A percentile compares a stretch with the other conserved stretches of the same genome.
These are phyloP conservation scores for Muscicapa striata DNA, from an alignment of 2,797 vertebrate genomes.

Conservation along the genomic window DNA sequence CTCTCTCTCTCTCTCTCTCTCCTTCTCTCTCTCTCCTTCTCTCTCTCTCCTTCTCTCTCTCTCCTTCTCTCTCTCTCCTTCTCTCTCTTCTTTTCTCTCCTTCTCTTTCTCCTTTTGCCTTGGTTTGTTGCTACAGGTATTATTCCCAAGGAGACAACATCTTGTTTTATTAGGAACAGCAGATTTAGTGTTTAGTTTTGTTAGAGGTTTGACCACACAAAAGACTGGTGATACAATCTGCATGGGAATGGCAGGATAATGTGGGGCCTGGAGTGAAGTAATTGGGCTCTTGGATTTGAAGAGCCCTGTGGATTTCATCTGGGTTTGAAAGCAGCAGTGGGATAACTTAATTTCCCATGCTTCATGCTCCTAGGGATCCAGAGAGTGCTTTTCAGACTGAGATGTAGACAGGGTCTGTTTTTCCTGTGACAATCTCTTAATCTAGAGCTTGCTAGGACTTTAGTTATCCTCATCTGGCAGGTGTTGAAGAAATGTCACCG, in stretches of 20 bases:
- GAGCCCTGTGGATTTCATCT: neutral
- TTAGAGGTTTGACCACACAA: neutral
- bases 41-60: accelerated
- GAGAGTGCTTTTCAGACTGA: neutral
- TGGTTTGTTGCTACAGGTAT: neutral
- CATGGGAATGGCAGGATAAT: neutral
- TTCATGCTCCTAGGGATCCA: neutral
- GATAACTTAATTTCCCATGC: neutral
- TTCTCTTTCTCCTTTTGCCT: neutral
- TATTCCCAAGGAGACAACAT: neutral
- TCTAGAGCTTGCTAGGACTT: neutral
- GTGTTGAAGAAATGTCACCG: neutral
- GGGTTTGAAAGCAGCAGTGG: neutral
- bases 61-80: accelerated
- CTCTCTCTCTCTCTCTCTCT: accelerated
- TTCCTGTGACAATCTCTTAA: neutral
- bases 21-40: accelerated
- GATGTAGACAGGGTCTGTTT: neutral
- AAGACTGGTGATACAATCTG: neutral
- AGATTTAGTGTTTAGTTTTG: neutral
- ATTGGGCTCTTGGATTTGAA: neutral
- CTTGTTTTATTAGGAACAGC: neutral
- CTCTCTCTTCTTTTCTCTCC: neutral
- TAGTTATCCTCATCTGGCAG: neutral
- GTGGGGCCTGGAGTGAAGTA: neutral